These are phyloP conservation scores for Parapsyche elsis DNA, from an alignment of 1,140 invertebrate genomes.

Conservation along the genomic window DNA sequence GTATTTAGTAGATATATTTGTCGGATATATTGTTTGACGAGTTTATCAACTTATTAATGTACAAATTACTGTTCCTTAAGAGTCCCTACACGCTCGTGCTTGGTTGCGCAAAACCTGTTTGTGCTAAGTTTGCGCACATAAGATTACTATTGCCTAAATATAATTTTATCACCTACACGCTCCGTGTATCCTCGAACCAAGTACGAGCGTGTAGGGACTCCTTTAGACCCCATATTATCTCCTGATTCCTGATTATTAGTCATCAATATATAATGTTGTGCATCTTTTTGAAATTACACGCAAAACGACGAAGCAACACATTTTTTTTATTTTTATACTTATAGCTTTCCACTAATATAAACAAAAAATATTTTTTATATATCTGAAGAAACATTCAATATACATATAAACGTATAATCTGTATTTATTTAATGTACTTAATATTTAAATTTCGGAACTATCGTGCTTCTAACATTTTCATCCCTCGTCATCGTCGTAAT, in stretches of 20 bases:
- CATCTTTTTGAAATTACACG: neutral
- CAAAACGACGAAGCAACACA: neutral
- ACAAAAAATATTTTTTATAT: too few relatives aligned
- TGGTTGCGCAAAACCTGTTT: too few relatives aligned
- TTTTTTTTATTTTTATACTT: neutral
- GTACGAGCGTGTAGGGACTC: too few relatives aligned
- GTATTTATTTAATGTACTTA: constrained; percentile 37
- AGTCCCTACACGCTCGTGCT: too few relatives aligned
- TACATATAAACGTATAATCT: constrained; percentile 23
- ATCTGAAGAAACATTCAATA: neutral
- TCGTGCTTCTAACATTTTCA: constrained; percentile 51
- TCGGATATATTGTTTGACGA: too few relatives aligned
- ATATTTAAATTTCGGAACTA: constrained; percentile 53
- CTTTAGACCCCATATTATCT: too few relatives aligned
- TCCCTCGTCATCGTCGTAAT: neutral
- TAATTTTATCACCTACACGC: too few relatives aligned
- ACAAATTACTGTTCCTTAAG: too few relatives aligned
- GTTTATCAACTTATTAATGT: too few relatives aligned
- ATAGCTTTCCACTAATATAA: neutral
- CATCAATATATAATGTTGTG: neutral
- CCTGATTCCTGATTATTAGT: neutral
- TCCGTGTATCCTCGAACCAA: too few relatives aligned
- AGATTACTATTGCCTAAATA: too few relatives aligned
- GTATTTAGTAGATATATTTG: neutral
- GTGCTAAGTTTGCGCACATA: too few relatives aligned